Evolutionary conservation across 2,888 invertebrate genomes (phyloP), one percentile per base, ranked within the genome.

Genomic region (Buathra laborator): DNA sequence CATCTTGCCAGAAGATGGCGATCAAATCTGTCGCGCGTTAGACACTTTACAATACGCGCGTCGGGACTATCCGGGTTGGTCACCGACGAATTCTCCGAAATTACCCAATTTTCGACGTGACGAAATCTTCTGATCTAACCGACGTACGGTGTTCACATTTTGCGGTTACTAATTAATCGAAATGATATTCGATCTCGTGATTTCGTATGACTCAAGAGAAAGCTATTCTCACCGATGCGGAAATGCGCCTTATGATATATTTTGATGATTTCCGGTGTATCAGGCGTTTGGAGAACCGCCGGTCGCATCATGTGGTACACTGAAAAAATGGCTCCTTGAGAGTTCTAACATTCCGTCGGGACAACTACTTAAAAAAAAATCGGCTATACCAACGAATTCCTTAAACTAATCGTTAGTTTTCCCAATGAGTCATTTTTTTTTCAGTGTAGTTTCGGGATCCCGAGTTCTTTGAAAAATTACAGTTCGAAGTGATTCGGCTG

Each of bases 101-200:
- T 46, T 19, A 44, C 10, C 16, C 67, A 67, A 67, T 46, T 67
- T 46, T 67, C 46, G 67, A 44, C 6, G 67, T 67, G 67, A 67
- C 44, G 67, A 67, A 67, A 46, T 67, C 46, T 24, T 29, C n/a
- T 67, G 67, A 67, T 67, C 67, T 37, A 12, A 51, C 51, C 51
- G n/a, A 3, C 16, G 51, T 5, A 2, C 3, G 51, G 16, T n/a
- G 5, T n/a, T 51, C 51, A 14, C 51, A 51, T 51, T 51, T 51
- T 51, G n/a, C 5, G 16, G 51, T n/a, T 51, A 51, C 14, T 51
- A 51, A 51, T 16, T 2, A n/a, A 51, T 51, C 51, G 51, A 51
- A 16, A 51, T 12, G 51, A 51, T 51, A 51, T 51, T 51, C 16
- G n/a, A 16, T 51, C 4, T 51, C 51, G 51, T 51, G 51, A 51